Evolutionary conservation across 2,888 invertebrate genomes (phyloP), one percentile per base, ranked within the genome.

Genomic region (Anticlea derivata): DNA sequence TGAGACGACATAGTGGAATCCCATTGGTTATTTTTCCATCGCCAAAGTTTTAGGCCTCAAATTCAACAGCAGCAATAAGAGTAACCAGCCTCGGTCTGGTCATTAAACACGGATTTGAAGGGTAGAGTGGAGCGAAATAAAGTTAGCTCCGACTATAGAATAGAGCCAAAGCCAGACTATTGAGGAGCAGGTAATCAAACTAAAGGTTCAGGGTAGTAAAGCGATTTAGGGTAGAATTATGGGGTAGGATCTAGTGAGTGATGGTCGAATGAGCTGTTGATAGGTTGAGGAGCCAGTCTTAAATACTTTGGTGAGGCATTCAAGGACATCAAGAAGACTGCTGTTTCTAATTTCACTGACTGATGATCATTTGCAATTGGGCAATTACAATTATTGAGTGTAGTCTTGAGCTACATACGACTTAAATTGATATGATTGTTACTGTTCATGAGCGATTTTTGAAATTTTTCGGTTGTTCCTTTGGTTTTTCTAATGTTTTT

Each of bases 91-190:
- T 40, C 43, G 13, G 75, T 73, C 72, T 75, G 81, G 86, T 88
- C 87, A 88, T 88, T 88, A 88, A 88, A 86, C 76, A 73, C 77
- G 86, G 88, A 88, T 88, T 88, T 87, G 78, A 86, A 83, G 87
- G 88, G 87, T 87, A 83, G 85, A 78, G 68, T 73, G 74, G 79
- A 68, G 78, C 76, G 75, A 84, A 86, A 86, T 87, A 84, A 86
- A 87, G 83, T 85, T 83, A 84, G 77, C 75, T 77, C 69, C 74
- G 64, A 31, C 49, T 46, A 41, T 39, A 46, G 50, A 45, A 45
- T 35, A 35, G 22, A 50, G 43, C 26, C 33, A 11, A 6, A 39
- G 24, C 34, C 31, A n/a, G 26, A 20, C 46, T 47, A 41, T 47
- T 43, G 47, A 43, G 27, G 33, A 35, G 31, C 83, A 83, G 82